These are phyloP conservation scores for Pachliopta kotzebuea DNA, from an alignment of 2,888 invertebrate species.

Conservation along the genomic window DNA sequence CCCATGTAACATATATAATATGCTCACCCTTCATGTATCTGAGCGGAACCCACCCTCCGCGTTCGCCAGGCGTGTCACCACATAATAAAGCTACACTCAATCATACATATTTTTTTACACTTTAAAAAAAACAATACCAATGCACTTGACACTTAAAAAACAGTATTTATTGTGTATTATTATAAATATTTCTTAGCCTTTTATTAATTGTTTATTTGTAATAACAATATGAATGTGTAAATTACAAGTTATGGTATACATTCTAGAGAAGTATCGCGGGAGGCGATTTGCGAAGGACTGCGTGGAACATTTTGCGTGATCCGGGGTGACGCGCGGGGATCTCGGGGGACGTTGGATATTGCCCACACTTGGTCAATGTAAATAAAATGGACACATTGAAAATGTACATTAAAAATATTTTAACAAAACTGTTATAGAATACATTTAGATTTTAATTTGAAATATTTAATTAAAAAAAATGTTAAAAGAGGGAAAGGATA, in stretches of 20 bases:
- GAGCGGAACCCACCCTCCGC: slow-evolving; percentile 48
- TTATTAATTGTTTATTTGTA: slow-evolving; percentile 22
- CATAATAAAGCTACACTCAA: slow-evolving; percentile 46
- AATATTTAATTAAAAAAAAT: too few species aligned
- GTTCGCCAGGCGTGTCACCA: slow-evolving; percentile 42
- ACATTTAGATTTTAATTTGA: too few species aligned
- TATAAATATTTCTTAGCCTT: background rate
- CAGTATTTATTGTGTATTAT: background rate
- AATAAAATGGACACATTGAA: slow-evolving; percentile 33
- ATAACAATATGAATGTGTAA: slow-evolving; percentile 39
- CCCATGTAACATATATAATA: slow-evolving; percentile 15
- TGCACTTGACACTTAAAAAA: slow-evolving; percentile 35
- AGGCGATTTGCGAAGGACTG: slow-evolving; percentile 69
- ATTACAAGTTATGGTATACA: slow-evolving; percentile 46
- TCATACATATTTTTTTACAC: slow-evolving; percentile 45
- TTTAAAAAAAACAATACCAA: slow-evolving; percentile 34
- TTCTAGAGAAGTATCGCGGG: slow-evolving; percentile 54
- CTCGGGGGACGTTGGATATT: slow-evolving; percentile 57
- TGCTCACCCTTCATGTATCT: slow-evolving; percentile 72
- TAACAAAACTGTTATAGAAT: background rate
- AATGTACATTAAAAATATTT: background rate
- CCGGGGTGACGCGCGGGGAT: slow-evolving; percentile 62
- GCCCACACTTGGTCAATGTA: slow-evolving; percentile 54
- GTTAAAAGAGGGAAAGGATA: too few species aligned
- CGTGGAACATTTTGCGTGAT: slow-evolving; percentile 59